These are phyloP conservation scores for Orthosia cruda DNA, from an alignment of 2,888 invertebrate species.

Conservation along the genomic window DNA sequence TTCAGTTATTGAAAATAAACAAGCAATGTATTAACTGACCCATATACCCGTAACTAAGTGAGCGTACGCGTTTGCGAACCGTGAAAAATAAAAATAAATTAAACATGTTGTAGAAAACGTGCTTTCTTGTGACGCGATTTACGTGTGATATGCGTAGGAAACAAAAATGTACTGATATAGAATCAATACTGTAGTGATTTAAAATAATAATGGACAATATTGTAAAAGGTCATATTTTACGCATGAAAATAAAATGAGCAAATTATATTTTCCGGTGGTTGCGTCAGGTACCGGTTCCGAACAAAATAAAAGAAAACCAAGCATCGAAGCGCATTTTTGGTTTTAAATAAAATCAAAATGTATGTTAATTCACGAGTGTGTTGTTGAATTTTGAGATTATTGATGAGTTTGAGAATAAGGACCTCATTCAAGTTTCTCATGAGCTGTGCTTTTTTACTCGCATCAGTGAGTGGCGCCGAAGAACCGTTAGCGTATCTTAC, in stretches of 20 bases:
- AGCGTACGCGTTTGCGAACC: constrained; percentile 47
- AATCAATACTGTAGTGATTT: constrained; percentile 5
- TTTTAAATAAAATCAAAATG: constrained; percentile 41
- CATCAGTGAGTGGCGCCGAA: constrained; percentile 54
- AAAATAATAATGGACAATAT: constrained; percentile 12
- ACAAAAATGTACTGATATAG: not conserved
- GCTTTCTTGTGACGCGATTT: constrained; percentile 28
- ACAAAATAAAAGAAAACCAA: constrained; percentile 21
- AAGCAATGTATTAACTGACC: constrained; percentile 57
- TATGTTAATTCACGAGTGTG: constrained; percentile 13
- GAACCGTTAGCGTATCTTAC: constrained; percentile 67
- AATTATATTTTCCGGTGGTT: constrained; percentile 43
- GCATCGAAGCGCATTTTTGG: not conserved
- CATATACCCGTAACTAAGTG: constrained; percentile 63
- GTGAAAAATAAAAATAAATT: constrained; percentile 61
- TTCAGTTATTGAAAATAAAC: constrained; percentile 63
- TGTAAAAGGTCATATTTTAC: not conserved
- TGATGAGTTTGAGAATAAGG: constrained; percentile 44
- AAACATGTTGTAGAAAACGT: constrained; percentile 60
- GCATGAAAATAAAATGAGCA: constrained; percentile 17
- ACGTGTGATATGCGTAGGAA: constrained; percentile 2
- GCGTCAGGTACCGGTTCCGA: constrained; percentile 41
- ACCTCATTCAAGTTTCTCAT: constrained; percentile 42
- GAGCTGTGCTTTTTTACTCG: constrained; percentile 49
- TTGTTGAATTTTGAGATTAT: constrained; percentile 35